Conservation (phyloP, 1,140 invertebrate species). For the Drosophila pallidifrons region DNA sequence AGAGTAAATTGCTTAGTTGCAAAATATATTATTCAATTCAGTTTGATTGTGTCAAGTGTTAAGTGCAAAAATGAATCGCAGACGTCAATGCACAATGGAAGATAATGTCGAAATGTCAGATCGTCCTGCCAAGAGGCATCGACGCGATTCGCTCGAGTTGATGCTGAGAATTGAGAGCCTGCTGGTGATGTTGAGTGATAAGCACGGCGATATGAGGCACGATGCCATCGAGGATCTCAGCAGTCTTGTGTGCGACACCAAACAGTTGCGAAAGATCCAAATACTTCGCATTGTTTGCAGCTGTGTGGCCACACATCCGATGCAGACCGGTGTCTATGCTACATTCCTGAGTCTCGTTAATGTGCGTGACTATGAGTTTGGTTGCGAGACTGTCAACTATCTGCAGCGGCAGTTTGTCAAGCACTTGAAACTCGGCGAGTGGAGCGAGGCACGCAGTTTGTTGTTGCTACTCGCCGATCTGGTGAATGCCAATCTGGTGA, state of each 20-base stretch:
- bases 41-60: not conserved
- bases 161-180: not conserved
- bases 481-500: conserved; percentile 97
- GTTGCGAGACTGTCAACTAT: conserved; percentile 97
- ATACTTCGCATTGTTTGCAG: conserved; percentile 96
- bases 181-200: conserved; percentile 32
- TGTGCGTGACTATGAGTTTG: conserved; percentile 98
- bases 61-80: conserved; percentile 20
- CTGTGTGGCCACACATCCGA: conserved; percentile 96
- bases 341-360: conserved; percentile 98
- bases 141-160: conserved; percentile 3
- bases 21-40: not conserved
- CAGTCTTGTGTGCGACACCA: conserved; percentile 5
- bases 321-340: conserved; percentile 98
- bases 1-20: not conserved
- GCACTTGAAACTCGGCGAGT: conserved; percentile 93
- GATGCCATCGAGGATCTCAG: conserved; percentile 42
- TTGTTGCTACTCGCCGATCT: conserved; percentile 97
- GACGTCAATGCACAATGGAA: not conserved
- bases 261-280: conserved; percentile 85
- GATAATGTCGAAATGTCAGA: not conserved
- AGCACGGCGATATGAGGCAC: conserved; percentile 12
- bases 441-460: conserved; percentile 93
- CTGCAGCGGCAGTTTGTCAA: conserved; percentile 96
- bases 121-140: not conserved